These are phyloP conservation scores for Agrotis segetum DNA, from an alignment of 2,888 invertebrate genomes.

Conservation along the genomic window DNA sequence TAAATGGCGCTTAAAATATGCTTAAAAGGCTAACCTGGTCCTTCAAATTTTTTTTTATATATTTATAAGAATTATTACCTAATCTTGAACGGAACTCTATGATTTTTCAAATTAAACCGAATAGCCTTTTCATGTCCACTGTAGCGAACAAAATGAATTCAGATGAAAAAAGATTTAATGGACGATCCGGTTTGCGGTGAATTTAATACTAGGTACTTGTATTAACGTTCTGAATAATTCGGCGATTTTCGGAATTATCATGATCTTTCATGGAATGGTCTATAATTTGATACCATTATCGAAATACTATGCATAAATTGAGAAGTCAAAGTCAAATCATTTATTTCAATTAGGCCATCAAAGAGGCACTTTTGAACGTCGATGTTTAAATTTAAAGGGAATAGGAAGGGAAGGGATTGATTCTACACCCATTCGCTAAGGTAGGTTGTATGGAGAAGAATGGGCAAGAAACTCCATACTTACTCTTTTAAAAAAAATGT, in stretches of 20 bases:
- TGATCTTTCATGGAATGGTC: background rate
- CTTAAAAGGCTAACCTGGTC: background rate
- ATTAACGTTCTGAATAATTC: slow-evolving; percentile 20
- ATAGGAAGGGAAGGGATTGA: too few relatives aligned
- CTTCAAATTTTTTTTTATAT: slow-evolving; percentile 13
- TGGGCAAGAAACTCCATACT: too few relatives aligned
- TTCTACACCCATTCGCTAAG: too few relatives aligned
- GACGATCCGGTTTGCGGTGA: slow-evolving; percentile 38
- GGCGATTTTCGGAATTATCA: background rate
- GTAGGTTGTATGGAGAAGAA: too few relatives aligned
- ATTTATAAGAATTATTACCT: slow-evolving; percentile 30
- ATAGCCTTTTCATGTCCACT: slow-evolving; percentile 58
- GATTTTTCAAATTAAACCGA: slow-evolving; percentile 51
- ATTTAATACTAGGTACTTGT: slow-evolving; percentile 47
- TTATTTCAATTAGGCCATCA: too few relatives aligned
- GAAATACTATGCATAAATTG: too few relatives aligned
- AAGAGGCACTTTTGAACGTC: too few relatives aligned
- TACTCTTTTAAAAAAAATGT: too few relatives aligned
- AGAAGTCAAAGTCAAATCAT: too few relatives aligned
- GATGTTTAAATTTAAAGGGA: too few relatives aligned
- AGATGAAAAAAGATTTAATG: slow-evolving; percentile 63
- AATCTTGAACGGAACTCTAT: slow-evolving; percentile 39
- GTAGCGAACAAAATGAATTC: slow-evolving; percentile 61
- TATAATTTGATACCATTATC: too few relatives aligned
- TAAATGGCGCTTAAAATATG: too few relatives aligned